Base-by-base conservation (phyloP, 2,797 vertebrate species). In the Sciurus carolinensis region DNA sequence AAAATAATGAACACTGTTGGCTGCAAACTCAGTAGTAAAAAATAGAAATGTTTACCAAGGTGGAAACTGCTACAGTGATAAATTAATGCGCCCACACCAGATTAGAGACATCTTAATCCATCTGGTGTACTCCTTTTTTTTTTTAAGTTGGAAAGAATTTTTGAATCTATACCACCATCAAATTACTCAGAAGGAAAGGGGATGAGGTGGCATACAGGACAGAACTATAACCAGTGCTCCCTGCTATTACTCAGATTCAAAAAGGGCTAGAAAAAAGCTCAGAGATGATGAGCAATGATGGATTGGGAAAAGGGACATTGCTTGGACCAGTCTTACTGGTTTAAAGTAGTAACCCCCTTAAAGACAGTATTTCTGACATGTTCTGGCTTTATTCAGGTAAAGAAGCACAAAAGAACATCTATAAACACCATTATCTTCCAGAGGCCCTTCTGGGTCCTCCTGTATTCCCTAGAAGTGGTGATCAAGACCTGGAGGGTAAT, bases 21-120 rank as follows among this genome's bases (percentile, higher is more conserved):
- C 83, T 97, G 79, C 82, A 95, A 95, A 79, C 76, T 96, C 75
- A 76, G 64, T 50, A 71, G 15, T 90, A 64, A 96, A 97, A 87
- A 97, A 95, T 6, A 97, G 67, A 96, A 94, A 95, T 88, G 73
- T 92, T 95, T 97, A 90, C 79, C 50, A 95, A 90, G 76, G 96
- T 96, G 24, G 86, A 90, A 96, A 91, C 4, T 66, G 76, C 67
- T 87, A 83, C 36, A 86, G 18, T 59, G 89, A 93, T 66, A 42
- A 95, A 95, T 67, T 91, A 94, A 94, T 2, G 9, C 5, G 69
- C 82, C 73, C 54, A 94, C 47, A 62, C 36, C 75, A 91, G 64
- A 95, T 91, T 73, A 84, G 71, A 75, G 47, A 66, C 24, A 71
- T 88, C 85, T 94, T 92, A 91, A 95, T 66, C n/a, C 89, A 96